phyloP scores from a whole-genome alignment of 2,888 invertebrate species.

The Petrolisthes cinctipes region DNA sequence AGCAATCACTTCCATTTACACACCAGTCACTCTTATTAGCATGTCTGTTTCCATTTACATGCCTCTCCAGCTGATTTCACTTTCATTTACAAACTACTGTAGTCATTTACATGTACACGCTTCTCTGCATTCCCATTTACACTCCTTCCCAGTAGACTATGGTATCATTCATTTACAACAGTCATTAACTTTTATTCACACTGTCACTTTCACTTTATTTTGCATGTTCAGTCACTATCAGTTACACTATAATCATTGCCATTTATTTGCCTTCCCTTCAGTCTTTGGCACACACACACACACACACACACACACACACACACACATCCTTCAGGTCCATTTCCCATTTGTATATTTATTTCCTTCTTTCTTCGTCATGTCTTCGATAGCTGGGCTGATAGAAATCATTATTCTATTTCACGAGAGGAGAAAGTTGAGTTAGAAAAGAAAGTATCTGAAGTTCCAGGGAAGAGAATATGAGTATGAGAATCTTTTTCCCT shows the following conservation, averaged over 20 bases:
- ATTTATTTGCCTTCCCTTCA: not conserved
- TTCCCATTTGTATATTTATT: not conserved
- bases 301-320: slow-evolving; percentile 16
- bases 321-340: slow-evolving; percentile 3
- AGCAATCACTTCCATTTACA: not conserved
- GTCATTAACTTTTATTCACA: not conserved
- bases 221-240: not conserved
- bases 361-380: slow-evolving; percentile 44
- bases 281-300: not conserved
- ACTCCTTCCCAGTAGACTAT: not conserved
- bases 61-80: too few species aligned
- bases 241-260: not conserved
- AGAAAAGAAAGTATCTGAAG: slow-evolving; percentile 49
- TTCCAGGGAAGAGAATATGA: slow-evolving; percentile 27
- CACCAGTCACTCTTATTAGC: not conserved
- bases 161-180: not conserved
- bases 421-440: slow-evolving; percentile 60
- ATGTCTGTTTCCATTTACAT: not conserved
- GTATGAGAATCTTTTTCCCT: slow-evolving; percentile 7
- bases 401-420: slow-evolving; percentile 51
- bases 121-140: not conserved
- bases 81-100: too few species aligned
- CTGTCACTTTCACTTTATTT: slow-evolving; percentile 4
- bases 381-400: slow-evolving; percentile 53
- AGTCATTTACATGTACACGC: not conserved